Evolutionary conservation across 2,113 vertebrate genomes (phyloP).

Genomic region (Corythornis madagascariensis): DNA sequence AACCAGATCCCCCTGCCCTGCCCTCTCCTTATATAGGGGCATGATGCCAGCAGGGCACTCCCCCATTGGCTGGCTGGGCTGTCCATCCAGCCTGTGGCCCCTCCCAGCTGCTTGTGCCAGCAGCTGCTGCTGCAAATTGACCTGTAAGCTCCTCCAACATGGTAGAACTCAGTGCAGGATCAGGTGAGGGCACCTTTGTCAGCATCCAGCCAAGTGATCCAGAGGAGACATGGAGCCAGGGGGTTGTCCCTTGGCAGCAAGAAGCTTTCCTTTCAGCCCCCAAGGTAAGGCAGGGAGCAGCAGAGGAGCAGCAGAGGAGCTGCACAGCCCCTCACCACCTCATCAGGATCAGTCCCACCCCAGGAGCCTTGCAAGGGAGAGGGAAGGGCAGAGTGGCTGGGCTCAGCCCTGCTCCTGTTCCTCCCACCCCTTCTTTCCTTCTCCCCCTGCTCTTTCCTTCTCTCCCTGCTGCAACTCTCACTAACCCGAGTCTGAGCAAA

Average conservation of each 20-base stretch:
- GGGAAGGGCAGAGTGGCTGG: not conserved
- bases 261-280: not conserved
- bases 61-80: no score
- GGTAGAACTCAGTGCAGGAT: not conserved
- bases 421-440: not conserved
- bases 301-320: not conserved
- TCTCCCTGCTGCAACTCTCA: not conserved
- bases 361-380: not conserved
- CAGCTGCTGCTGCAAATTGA: no score
- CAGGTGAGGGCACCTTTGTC: not conserved
- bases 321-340: not conserved
- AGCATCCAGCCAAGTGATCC: not conserved
- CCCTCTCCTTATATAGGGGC: no score
- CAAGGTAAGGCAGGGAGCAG: fast-evolving
- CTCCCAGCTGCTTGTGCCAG: no score
- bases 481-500: not conserved
- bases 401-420: not conserved
- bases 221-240: not conserved
- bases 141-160: no score
- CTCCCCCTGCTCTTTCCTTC: not conserved
- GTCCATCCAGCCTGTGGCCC: no score
- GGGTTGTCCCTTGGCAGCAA: fast-evolving
- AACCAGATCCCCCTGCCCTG: no score
- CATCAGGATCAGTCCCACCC: fast-evolving
- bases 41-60: no score